These are phyloP conservation scores for Nematostella vectensis DNA, from an alignment of 92 coral and sea anemone species.

Conservation along the genomic window DNA sequence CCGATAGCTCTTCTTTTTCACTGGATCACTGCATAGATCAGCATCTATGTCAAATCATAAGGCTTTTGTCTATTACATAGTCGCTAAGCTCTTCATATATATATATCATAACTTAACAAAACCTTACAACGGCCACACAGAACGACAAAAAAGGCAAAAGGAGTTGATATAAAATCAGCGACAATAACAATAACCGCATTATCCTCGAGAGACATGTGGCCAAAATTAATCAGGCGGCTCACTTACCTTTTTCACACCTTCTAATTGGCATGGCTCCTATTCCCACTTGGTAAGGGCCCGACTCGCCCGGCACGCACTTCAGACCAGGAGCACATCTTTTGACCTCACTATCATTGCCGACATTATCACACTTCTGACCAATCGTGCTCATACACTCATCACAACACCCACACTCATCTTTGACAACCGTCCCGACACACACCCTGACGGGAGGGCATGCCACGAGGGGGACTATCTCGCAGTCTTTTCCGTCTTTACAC, in stretches of 20 bases:
- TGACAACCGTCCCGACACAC: constrained; percentile 48
- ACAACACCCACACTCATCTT: constrained; percentile 68
- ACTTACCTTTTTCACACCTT: constrained; percentile 54
- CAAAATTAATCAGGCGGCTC: too few species aligned
- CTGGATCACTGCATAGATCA: constrained; percentile 30
- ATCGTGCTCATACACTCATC: constrained; percentile 45
- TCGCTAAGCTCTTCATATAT: too few species aligned
- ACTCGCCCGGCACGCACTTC: constrained; percentile 19
- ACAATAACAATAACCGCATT: too few species aligned
- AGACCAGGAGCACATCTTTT: constrained; percentile 39
- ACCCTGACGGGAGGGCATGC: constrained; percentile 30
- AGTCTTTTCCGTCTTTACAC: constrained; percentile 14
- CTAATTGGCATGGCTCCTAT: constrained; percentile 17
- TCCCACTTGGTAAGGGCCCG: constrained; percentile 22
- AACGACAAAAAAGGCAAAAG: too few species aligned
- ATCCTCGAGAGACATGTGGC: too few species aligned
- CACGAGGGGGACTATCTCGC: constrained; percentile 1
- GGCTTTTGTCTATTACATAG: too few species aligned
- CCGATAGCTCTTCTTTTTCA: constrained; percentile 28
- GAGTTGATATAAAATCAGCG: too few species aligned
- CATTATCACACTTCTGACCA: constrained; percentile 53
- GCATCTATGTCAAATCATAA: constrained; percentile 8
- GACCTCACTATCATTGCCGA: constrained; percentile 21
- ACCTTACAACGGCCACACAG: too few species aligned
- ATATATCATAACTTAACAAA: too few species aligned